A percentile compares a stretch with the other conserved stretches of the same genome.
Evolutionary conservation across 1,140 invertebrate genomes (phyloP).

Genomic region (Drosophila orena): DNA sequence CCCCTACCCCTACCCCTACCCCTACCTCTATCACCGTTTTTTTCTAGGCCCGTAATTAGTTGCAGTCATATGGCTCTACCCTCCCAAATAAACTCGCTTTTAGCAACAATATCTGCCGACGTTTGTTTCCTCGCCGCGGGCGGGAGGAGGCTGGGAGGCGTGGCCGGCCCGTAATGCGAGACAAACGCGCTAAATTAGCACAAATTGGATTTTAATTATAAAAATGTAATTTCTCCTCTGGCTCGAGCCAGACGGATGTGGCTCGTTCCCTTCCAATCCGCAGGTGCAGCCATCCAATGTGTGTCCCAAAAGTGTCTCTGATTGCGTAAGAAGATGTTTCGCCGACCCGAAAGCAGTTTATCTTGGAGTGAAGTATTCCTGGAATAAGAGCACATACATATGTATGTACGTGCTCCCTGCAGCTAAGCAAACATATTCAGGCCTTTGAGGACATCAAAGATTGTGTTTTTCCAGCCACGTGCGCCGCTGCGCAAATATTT

Average conservation of each 20-base stretch:
- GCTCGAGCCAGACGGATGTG: conserved; percentile 6
- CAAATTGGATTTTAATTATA: conserved; percentile 73
- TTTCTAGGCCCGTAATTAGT: conserved; percentile 53
- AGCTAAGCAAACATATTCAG: conserved; percentile 61
- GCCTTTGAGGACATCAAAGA: neutral
- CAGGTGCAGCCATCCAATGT: neutral
- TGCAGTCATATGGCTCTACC: conserved; percentile 19
- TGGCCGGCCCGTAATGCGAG: conserved; percentile 37
- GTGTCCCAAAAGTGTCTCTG: conserved; percentile 18
- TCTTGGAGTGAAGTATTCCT: neutral
- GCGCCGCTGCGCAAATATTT: conserved; percentile 53
- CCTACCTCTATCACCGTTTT: conserved; percentile 1
- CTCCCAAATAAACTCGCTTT: conserved; percentile 28
- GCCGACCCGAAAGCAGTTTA: neutral
- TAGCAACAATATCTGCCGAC: conserved; percentile 40
- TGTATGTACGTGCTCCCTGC: conserved; percentile 20
- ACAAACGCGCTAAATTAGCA: conserved; percentile 66
- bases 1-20: too few relatives aligned
- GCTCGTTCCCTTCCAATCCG: neutral
- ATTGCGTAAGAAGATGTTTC: conserved; percentile 22
- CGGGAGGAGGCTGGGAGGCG: conserved; percentile 1
- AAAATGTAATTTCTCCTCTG: conserved; percentile 40
- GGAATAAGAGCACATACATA: neutral
- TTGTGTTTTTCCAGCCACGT: conserved; percentile 46
- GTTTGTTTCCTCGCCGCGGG: neutral